Conservation (phyloP, 2,888 invertebrate species). For the Sphaerophoria rueppellii region DNA sequence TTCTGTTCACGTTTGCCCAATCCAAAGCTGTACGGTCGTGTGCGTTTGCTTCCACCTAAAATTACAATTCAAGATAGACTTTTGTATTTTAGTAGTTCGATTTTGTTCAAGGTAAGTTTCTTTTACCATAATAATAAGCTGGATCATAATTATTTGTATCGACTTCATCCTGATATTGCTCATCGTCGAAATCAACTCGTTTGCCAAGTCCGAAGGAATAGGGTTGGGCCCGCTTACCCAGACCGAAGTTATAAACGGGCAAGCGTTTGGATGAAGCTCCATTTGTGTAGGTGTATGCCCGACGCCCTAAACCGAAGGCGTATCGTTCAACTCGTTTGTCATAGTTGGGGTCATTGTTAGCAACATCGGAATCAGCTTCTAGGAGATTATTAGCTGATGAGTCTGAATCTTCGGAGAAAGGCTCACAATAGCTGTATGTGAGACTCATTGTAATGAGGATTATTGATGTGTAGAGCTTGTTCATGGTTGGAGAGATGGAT, state of each 20-base stretch:
- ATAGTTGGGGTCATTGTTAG: conserved; percentile 74
- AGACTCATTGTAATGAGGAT: conserved; percentile 77
- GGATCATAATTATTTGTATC: conserved; percentile 54
- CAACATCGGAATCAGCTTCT: conserved; percentile 63
- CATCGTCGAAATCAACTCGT: conserved; percentile 76
- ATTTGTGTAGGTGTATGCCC: conserved; percentile 82
- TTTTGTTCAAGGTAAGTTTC: too few relatives aligned
- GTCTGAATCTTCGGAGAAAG: conserved; percentile 74
- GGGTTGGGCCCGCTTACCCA: conserved; percentile 81
- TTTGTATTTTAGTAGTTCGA: not conserved
- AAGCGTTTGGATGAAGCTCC: conserved; percentile 81
- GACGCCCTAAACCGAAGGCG: conserved; percentile 88
- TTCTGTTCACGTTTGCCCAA: conserved; percentile 85
- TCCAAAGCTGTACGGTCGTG: conserved; percentile 86
- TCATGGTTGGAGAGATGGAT: conserved; percentile 63
- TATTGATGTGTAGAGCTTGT: conserved; percentile 74
- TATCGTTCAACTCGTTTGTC: conserved; percentile 86
- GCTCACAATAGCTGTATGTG: conserved; percentile 77
- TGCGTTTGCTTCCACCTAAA: conserved; percentile 82
- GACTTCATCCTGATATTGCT: conserved; percentile 69
- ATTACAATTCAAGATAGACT: not conserved
- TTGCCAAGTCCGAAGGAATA: conserved; percentile 82
- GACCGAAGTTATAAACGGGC: conserved; percentile 82
- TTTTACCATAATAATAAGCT: conserved; percentile 62
- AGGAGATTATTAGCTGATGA: conserved; percentile 39